Base-by-base conservation (phyloP, 2,888 invertebrate genomes). In the Neuroscelio doddi region DNA sequence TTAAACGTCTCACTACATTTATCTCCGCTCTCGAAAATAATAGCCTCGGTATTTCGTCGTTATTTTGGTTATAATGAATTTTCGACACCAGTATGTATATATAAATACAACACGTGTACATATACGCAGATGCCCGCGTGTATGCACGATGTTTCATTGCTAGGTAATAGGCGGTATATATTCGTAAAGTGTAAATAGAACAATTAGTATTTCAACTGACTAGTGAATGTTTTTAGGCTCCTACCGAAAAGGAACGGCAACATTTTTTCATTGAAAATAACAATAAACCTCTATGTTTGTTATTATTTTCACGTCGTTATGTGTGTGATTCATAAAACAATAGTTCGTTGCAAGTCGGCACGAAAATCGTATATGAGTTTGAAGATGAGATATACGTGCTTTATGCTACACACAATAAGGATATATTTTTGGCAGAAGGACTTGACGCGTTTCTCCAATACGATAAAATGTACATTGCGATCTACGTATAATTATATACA, bases 151-250 rank as follows among this genome's bases (percentile, higher is more conserved):
- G 53, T 52, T 61, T 61, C n/a, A n/a, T n/a, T n/a, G n/a, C n/a
- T 49, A 74, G 68, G 49, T 64, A 68, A 70, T 77, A 77, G 77
- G 67, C 67, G 66, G 67, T n/a, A n/a, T 67, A 72, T 76, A 76
- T 74, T 73, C 73, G 74, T 79, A 76, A 79, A 77, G 76, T 82
- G 82, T 81, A 82, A 74, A 82, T 82, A 81, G 80, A 73, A 80
- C 77, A 76, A 76, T 73, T 73, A 74, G 75, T 70, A 78, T 75
- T 77, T 80, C 72, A 77, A 79, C 68, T 72, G 74, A 77, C 69
- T 74, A 80, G 76, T 78, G 76, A 73, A 75, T 76, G 76, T 79
- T 76, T n/a, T 75, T 79, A 78, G 75, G 73, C 71, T 77, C 75
- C 74, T 74, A 72, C 66, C 67, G 49, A 66, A 52, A 64, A 68